Percentiles rank a stretch among this genome's conserved stretches.
These are phyloP conservation scores for Plutomurus gul DNA, from an alignment of 1,140 invertebrate genomes.

Conservation along the genomic window DNA sequence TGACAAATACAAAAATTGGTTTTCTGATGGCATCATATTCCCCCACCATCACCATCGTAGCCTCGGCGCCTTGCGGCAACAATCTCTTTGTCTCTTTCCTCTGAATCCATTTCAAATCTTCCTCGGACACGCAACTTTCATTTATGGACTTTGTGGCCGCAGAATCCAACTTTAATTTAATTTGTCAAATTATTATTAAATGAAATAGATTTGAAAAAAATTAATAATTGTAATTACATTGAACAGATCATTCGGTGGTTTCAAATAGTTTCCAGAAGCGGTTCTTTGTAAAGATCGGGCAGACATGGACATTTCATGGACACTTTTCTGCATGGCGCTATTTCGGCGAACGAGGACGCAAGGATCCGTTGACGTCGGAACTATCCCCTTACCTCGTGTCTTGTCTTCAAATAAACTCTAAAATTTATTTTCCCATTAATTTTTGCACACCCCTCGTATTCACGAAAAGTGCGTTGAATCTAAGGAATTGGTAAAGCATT, in stretches of 20 bases:
- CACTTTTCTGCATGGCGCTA: constrained; percentile 40
- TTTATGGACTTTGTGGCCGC: too few relatives aligned
- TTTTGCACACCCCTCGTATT: too few relatives aligned
- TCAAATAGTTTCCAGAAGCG: constrained; percentile 49
- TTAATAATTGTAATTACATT: neutral
- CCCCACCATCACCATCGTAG: constrained; percentile 83
- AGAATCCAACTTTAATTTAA: too few relatives aligned
- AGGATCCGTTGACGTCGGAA: constrained; percentile 29
- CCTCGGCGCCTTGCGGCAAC: constrained; percentile 68
- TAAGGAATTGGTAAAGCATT: too few relatives aligned
- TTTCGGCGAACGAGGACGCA: constrained; percentile 44
- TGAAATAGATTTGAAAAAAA: too few relatives aligned
- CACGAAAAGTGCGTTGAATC: too few relatives aligned
- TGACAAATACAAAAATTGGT: constrained; percentile 89
- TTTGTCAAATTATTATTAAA: too few relatives aligned
- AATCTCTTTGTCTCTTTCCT: neutral
- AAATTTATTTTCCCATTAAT: neutral
- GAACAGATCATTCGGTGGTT: constrained; percentile 8
- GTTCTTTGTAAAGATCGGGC: constrained; percentile 42
- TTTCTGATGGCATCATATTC: constrained; percentile 85
- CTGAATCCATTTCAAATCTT: constrained; percentile 13
- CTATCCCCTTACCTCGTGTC: constrained; percentile 20
- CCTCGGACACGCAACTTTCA: neutral
- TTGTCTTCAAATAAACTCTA: constrained; percentile 51
- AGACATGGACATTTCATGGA: constrained; percentile 16